phyloP scores from a whole-genome alignment of 2,113 vertebrate genomes.

The Corydoras sp. region DNA sequence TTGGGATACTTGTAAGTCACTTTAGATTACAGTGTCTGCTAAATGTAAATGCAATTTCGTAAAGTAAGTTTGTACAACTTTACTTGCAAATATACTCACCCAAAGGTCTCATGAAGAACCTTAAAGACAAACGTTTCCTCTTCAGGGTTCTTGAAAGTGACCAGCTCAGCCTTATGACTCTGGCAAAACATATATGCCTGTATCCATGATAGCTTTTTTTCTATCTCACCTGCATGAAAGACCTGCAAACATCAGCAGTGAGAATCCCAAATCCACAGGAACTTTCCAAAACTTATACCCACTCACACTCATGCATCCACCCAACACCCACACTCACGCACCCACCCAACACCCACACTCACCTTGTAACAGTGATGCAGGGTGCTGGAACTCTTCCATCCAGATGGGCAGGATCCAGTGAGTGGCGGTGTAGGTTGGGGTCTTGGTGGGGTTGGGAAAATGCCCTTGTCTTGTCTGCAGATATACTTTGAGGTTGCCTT shows the following conservation, averaged over 20 bases:
- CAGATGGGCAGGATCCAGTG: conserved; percentile 73
- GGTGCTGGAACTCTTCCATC: conserved; percentile 78
- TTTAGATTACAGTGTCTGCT: too few relatives aligned
- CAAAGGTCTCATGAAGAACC: conserved; percentile 84
- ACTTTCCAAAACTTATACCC: too few relatives aligned
- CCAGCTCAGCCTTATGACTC: conserved; percentile 79
- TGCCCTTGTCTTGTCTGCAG: conserved; percentile 83
- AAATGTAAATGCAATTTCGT: too few relatives aligned
- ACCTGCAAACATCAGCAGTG: conserved; percentile 64
- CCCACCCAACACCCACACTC: not conserved
- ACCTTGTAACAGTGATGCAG: conserved; percentile 95
- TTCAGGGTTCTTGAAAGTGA: conserved; percentile 78
- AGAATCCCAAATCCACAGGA: not conserved
- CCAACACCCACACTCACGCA: not conserved
- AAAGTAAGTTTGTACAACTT: too few relatives aligned
- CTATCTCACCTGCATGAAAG: conserved; percentile 74
- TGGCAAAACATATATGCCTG: conserved; percentile 79
- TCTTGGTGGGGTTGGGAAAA: conserved; percentile 69
- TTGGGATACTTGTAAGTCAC: too few relatives aligned
- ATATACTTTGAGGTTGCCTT: conserved; percentile 83
- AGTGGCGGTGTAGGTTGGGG: conserved; percentile 82
- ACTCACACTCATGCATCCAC: conserved; percentile 2
- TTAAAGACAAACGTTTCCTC: conserved; percentile 83
- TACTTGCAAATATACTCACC: conserved; percentile 63
- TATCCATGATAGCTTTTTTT: conserved; percentile 83